phyloP scores from a whole-genome alignment of 1,140 invertebrate genomes.

The Panagrolaimus sp. region DNA sequence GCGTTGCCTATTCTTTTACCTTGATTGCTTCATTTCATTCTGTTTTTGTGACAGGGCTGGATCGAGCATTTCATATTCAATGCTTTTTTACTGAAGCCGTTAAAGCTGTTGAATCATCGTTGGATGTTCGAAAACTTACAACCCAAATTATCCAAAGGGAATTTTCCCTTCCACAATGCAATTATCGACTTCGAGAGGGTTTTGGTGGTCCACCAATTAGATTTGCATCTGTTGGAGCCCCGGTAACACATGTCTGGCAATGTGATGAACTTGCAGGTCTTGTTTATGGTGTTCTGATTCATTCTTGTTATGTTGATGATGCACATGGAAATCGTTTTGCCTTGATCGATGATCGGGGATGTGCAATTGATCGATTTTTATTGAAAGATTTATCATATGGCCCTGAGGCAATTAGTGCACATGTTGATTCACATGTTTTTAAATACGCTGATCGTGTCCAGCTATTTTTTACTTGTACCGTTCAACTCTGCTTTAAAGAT shows the following conservation, averaged over 20 bases:
- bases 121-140: slow-evolving; percentile 51
- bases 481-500: slow-evolving; percentile 56
- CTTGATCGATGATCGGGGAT: slow-evolving; percentile 53
- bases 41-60: slow-evolving; percentile 54
- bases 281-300: slow-evolving; percentile 56
- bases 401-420: slow-evolving; percentile 34
- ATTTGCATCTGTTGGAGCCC: slow-evolving; percentile 55
- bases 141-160: slow-evolving; percentile 16
- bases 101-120: slow-evolving; percentile 48
- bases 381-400: slow-evolving; percentile 53
- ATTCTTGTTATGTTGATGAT: slow-evolving; percentile 57
- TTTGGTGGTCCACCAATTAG: slow-evolving; percentile 42
- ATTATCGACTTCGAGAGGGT: slow-evolving; percentile 50
- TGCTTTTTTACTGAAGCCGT: slow-evolving; percentile 58
- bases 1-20: slow-evolving; percentile 54
- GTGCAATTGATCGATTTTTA: slow-evolving; percentile 44
- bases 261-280: slow-evolving; percentile 43
- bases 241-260: slow-evolving; percentile 50
- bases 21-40: slow-evolving; percentile 56
- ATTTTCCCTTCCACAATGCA: slow-evolving; percentile 53
- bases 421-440: slow-evolving; percentile 53
- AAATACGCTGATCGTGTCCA: slow-evolving; percentile 60
- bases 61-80: slow-evolving; percentile 54
- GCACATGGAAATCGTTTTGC: slow-evolving; percentile 57
- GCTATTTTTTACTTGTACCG: slow-evolving; percentile 57